Evolutionary conservation across 2,797 vertebrate genomes (phyloP).

Genomic region (Macropodus opercularis): DNA sequence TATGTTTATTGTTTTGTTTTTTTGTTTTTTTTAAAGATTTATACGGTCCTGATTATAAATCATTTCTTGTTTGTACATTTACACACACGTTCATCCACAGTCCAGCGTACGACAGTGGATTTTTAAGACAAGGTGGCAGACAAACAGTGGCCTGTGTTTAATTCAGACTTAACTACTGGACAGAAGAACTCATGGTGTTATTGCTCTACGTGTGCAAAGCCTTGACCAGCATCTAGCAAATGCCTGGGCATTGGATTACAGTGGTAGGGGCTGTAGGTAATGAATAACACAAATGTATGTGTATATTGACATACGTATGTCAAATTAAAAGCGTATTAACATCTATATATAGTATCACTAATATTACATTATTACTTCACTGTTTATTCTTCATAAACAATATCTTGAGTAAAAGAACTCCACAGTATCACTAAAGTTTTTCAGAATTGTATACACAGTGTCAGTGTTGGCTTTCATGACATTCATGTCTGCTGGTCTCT

Average conservation of each 20-base stretch:
- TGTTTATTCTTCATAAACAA: background rate
- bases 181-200: too few relatives aligned
- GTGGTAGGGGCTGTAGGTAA: background rate
- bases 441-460: slow-evolving; percentile 9
- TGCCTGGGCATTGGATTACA: slow-evolving; percentile 1
- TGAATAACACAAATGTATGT: too few relatives aligned
- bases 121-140: slow-evolving; percentile 62
- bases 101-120: slow-evolving; percentile 45
- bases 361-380: background rate
- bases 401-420: too few relatives aligned
- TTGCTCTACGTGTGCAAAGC: slow-evolving; percentile 2
- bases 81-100: slow-evolving; percentile 47
- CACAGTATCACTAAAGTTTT: too few relatives aligned
- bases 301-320: too few relatives aligned
- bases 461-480: slow-evolving; percentile 12
- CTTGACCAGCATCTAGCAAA: background rate
- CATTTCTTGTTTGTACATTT: slow-evolving; percentile 8
- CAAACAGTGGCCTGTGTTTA: slow-evolving; percentile 50
- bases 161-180: too few relatives aligned
- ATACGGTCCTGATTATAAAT: slow-evolving; percentile 39
- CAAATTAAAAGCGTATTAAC: too few relatives aligned
- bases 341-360: too few relatives aligned
- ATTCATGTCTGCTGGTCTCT: slow-evolving; percentile 11
- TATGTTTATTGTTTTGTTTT: too few relatives aligned
- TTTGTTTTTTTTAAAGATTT: slow-evolving; percentile 36